phyloP scores from a whole-genome alignment of 2,888 invertebrate species.

The Arenicola marina region DNA sequence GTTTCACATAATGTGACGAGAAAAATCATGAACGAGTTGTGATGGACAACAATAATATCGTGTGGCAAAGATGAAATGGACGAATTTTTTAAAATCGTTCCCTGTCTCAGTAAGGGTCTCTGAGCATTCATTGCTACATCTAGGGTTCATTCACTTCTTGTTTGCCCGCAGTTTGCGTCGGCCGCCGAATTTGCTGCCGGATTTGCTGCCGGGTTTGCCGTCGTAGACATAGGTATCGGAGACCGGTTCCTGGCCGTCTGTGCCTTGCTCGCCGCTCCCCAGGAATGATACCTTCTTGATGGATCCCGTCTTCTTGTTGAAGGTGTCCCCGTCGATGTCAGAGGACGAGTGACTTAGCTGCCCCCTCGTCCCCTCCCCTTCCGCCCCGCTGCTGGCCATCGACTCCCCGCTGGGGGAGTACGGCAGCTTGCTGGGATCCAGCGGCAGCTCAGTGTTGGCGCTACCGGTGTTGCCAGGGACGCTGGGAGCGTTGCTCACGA shows the following conservation, averaged over 20 bases:
- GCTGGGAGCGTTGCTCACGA: background rate
- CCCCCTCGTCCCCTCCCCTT: too few relatives aligned
- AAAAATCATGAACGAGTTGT: too few relatives aligned
- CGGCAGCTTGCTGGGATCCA: background rate
- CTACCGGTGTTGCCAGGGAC: background rate
- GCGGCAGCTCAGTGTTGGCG: background rate
- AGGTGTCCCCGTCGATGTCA: background rate
- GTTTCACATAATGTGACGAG: too few relatives aligned
- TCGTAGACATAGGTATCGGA: background rate
- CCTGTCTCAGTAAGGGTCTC: too few relatives aligned
- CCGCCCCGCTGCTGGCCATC: background rate
- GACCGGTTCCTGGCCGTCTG: conserved; percentile 1
- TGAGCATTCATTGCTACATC: too few relatives aligned
- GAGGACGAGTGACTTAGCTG: too few relatives aligned
- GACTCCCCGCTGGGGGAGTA: background rate
- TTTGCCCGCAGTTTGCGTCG: too few relatives aligned
- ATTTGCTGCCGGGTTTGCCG: too few relatives aligned
- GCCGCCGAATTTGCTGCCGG: background rate
- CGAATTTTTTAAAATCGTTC: too few relatives aligned
- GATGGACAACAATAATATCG: too few relatives aligned
- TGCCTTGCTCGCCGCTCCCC: background rate
- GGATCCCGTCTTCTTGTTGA: background rate
- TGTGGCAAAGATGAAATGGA: too few relatives aligned
- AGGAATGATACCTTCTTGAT: conserved; percentile 1
- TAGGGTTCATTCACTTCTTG: too few relatives aligned